Conservation (phyloP, 2,888 invertebrate genomes). For the Scaptodrosophila latifasciaeformis region DNA sequence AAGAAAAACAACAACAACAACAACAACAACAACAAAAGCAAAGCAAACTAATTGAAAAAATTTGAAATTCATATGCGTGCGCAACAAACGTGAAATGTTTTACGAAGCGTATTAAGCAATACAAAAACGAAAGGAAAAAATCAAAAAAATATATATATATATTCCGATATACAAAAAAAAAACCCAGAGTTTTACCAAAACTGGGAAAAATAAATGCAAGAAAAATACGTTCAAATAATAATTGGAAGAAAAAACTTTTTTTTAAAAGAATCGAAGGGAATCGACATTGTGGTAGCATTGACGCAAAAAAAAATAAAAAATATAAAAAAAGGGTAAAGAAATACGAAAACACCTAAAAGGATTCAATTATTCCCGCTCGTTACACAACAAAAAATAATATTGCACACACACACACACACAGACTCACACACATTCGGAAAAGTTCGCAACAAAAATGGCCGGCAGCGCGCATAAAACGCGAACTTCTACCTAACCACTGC, state of each 20-base stretch:
- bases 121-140: conserved; percentile 33
- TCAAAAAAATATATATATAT: conserved; percentile 30
- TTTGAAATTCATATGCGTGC: conserved; percentile 68
- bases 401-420: background rate
- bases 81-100: conserved; percentile 69
- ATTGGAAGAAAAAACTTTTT: too few species aligned
- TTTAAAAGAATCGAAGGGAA: too few species aligned
- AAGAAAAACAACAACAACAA: conserved; percentile 1
- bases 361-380: conserved; percentile 68
- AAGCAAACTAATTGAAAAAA: conserved; percentile 57
- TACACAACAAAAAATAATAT: conserved; percentile 56
- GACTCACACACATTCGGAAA: conserved; percentile 52
- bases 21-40: conserved; percentile 14
- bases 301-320: too few species aligned
- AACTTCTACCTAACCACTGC: too few species aligned
- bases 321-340: conserved; percentile 46
- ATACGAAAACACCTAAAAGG: conserved; percentile 68
- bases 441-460: conserved; percentile 65
- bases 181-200: background rate
- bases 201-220: conserved; percentile 36
- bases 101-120: conserved; percentile 64
- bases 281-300: too few species aligned
- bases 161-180: conserved; percentile 9
- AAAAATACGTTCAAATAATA: conserved; percentile 42
- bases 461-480: too few species aligned